Conservation (phyloP, 2,888 invertebrate species). For the Tachystola acroxantha region DNA sequence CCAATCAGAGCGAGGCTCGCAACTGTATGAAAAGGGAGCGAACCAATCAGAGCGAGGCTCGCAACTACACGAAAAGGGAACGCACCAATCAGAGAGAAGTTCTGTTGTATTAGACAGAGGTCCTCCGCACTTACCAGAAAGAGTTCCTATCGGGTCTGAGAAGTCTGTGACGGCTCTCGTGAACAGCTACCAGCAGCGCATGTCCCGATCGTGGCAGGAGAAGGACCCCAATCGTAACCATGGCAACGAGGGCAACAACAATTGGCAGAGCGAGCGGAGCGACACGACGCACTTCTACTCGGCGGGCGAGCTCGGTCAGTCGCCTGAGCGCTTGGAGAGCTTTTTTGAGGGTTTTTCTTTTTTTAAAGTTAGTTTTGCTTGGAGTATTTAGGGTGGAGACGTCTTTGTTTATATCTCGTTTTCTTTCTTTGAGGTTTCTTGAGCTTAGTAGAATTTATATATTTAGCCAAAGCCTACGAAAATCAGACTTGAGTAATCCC, state of each 20-base stretch:
- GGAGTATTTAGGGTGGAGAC: no score
- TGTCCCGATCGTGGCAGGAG: slow-evolving; percentile 33
- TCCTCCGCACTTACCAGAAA: slow-evolving; percentile 13
- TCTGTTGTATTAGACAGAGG: no score
- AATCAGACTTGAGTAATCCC: no score
- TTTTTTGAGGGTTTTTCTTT: no score
- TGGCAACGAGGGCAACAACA: slow-evolving; percentile 41
- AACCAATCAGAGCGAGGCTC: slow-evolving; percentile 28
- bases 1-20: no score
- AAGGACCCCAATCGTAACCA: slow-evolving; percentile 26
- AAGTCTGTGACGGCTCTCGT: slow-evolving; percentile 61
- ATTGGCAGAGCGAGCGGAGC: slow-evolving; percentile 48
- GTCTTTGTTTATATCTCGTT: not conserved
- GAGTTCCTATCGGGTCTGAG: no score
- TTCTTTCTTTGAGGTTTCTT: not conserved
- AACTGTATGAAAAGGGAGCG: no score
- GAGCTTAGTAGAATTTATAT: no score
- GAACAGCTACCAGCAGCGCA: slow-evolving; percentile 63
- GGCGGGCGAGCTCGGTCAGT: slow-evolving; percentile 67
- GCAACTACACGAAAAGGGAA: slow-evolving; percentile 11
- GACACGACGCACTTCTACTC: slow-evolving; percentile 62
- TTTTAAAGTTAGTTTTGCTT: slow-evolving; percentile 10
- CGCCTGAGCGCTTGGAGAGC: no score
- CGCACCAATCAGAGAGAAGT: no score
- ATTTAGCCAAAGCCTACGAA: no score